Conservation (phyloP, 2,888 invertebrate genomes). For the Chaitophorus viminalis region DNA sequence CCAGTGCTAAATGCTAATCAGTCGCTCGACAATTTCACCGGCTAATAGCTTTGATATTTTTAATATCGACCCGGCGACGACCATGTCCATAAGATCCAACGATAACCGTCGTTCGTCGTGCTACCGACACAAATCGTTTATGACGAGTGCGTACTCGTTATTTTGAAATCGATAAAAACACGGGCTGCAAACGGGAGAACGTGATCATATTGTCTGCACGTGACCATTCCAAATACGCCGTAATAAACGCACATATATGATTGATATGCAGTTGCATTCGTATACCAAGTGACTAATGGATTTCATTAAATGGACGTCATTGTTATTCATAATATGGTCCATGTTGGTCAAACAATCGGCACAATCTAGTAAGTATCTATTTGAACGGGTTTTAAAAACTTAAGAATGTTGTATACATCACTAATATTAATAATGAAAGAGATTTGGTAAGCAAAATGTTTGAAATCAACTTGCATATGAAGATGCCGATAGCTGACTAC, state of each 20-base stretch:
- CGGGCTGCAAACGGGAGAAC: not conserved
- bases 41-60: too few relatives aligned
- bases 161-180: not conserved
- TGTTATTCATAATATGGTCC: not conserved
- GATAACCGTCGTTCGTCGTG: not conserved
- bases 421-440: too few relatives aligned
- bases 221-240: too few relatives aligned
- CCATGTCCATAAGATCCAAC: not conserved
- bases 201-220: not conserved
- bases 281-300: constrained; percentile 17
- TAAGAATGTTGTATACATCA: too few relatives aligned
- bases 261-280: not conserved
- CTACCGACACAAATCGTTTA: not conserved
- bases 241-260: too few relatives aligned
- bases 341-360: not conserved
- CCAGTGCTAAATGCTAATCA: not conserved
- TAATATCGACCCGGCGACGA: not conserved
- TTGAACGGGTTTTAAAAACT: too few relatives aligned
- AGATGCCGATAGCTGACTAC: too few relatives aligned
- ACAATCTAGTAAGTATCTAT: constrained; percentile 15
- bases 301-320: not conserved
- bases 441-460: too few relatives aligned
- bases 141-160: not conserved
- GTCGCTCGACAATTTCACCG: not conserved
- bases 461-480: too few relatives aligned